Evolutionary conservation across 2,888 invertebrate genomes (phyloP), one percentile per base, ranked within the genome.

Genomic region (Conus canariensis): DNA sequence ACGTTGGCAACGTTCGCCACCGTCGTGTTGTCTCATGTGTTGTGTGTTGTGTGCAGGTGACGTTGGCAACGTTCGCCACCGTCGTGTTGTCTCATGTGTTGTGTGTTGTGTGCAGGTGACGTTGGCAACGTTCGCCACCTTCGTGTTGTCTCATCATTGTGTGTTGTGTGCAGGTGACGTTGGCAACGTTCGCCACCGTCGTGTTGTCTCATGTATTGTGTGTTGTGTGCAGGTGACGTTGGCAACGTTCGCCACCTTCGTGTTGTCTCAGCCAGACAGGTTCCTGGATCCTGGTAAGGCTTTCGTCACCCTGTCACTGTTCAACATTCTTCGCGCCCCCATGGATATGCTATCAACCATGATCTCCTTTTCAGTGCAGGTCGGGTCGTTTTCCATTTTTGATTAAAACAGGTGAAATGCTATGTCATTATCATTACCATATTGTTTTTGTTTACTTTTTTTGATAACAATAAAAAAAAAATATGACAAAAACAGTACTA

Each of bases 271-370:
- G 96, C 98, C 98, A 96, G 95, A 96, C 7, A 97, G 98, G 97
- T 97, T 98, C 93, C 97, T 99, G 96, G 98, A 98, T 97, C 98
- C 99, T 95, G 97, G 97, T 96, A 98, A 97, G 96, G 99, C 99
- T 95, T 99, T 99, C 97, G 96, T 96, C 8, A 95, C 96, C 0
- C 92, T 96, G 80, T 94, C 96, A 0, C 93, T 96, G 64, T 95
- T 96, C 92, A 96, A 96, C 92, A 95, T 96, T 74, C 91, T 96
- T 22, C 92, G 95, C 96, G 98, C 99, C 96, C 99, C 99, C 95
- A 97, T 99, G 96, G 98, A 98, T 95, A 98, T 99, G 98, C 97
- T 99, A 97, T 99, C 99, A 96, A 98, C 98, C n/a, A 91, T 88
- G 56, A 88, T 91, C 60, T 86, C 86, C 59, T 87, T 82, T 45